Conservation (phyloP, 2,797 vertebrate species). For the Telmatherina bonti region DNA sequence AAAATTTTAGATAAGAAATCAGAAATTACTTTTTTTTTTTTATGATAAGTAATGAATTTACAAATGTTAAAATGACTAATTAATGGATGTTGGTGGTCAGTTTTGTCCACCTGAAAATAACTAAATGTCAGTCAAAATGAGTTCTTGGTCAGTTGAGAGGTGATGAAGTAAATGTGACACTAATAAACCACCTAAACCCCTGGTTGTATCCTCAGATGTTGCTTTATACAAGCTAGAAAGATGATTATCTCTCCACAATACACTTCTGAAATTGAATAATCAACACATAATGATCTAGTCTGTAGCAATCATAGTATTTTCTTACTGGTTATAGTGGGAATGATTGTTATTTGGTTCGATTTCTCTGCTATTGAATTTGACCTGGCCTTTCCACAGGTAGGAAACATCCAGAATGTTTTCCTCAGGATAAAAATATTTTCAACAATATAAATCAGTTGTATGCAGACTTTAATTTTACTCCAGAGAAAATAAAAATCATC, state of each 20-base stretch:
- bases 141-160: too few species aligned
- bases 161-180: too few species aligned
- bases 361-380: constrained; percentile 60
- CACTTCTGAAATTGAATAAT: too few species aligned
- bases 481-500: neutral
- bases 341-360: constrained; percentile 75
- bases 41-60: too few species aligned
- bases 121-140: too few species aligned
- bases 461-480: neutral
- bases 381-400: constrained; percentile 76
- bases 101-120: neutral
- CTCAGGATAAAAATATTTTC: neutral
- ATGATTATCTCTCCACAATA: too few species aligned
- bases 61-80: too few species aligned
- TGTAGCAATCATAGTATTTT: constrained; percentile 1
- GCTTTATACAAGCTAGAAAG: too few species aligned
- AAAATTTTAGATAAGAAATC: neutral
- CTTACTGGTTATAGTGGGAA: constrained; percentile 14
- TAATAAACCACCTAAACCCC: too few species aligned
- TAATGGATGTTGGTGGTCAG: too few species aligned
- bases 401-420: constrained; percentile 43
- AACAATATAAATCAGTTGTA: neutral
- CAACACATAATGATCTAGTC: neutral
- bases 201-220: too few species aligned
- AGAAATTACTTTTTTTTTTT: neutral